Evolutionary conservation across 2,113 vertebrate species (phyloP), one percentile per base, ranked within the genome.

Genomic region (Damaliscus lunatus): DNA sequence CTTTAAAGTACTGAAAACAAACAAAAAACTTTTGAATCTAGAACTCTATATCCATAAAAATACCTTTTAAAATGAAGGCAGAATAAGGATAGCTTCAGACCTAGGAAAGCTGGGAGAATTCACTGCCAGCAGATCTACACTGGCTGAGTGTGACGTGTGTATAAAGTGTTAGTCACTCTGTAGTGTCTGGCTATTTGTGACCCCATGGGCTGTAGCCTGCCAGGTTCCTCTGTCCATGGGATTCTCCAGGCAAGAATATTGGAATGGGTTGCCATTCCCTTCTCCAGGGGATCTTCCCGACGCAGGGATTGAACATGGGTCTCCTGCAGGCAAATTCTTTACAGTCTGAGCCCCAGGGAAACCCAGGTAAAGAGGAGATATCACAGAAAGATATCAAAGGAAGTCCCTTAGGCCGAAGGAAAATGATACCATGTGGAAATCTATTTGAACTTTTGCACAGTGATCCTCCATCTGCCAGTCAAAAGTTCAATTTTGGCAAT

Each of bases 401-500:
- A 90, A 36, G 62, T 27, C 27, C 50, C 88, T n/a, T n/a, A 71
- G n/a, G 29, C 2, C 1, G 7, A 46, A 59, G 88, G 74, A 55
- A 86, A 62, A 6, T 29, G 12, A n/a, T 23, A 48, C 25, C 46
- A 78, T 4, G 52, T 80, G 50, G 48, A 94, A 87, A 90, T 27
- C 40, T 62, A 53, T 48, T 95, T 89, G 88, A 96, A 83, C 84
- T 95, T 97, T 77, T 89, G 74, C 88, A 78, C 36, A 82, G 40
- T 86, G 91, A 87, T 13, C 25, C 7, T 96, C 88, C 8, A 7
- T 48, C 48, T 86, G 40, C 85, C 77, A 71, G 88, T 53, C 85
- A 96, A 90, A 94, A 67, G 88, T 53, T 90, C 43, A 19, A 27
- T 53, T 89, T 95, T 87, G 89, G 84, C 94, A 96, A 84, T 36